phyloP scores from a whole-genome alignment of 2,113 vertebrate species.

The Rhabdornis inornatus region DNA sequence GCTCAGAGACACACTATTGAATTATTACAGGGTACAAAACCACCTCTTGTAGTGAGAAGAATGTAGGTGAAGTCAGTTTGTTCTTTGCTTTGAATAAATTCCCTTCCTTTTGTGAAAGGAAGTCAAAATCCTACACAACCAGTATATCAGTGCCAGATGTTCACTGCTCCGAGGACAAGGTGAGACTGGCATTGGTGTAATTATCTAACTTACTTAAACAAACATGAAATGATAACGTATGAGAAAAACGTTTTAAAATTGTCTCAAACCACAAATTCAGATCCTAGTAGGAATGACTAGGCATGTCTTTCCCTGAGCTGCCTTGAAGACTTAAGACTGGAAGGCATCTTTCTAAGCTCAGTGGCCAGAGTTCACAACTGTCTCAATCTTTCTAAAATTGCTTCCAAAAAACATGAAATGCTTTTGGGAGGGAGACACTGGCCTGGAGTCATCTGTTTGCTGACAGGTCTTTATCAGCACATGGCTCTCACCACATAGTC shows the following conservation, averaged over 20 bases:
- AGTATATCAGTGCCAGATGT: neutral
- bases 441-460: neutral
- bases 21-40: neutral
- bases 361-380: neutral
- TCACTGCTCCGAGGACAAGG: neutral
- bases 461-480: neutral
- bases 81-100: neutral
- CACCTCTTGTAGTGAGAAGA: neutral
- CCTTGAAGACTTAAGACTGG: neutral
- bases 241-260: neutral
- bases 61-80: neutral
- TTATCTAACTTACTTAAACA: neutral
- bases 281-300: neutral
- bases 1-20: neutral
- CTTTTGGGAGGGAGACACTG: neutral
- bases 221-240: neutral
- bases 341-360: neutral
- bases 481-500: neutral
- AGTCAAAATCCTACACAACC: neutral
- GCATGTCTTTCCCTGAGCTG: neutral
- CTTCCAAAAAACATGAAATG: neutral
- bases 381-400: neutral
- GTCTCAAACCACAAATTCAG: neutral
- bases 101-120: neutral
- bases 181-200: neutral